These are phyloP conservation scores for Hippoglossus hippoglossus DNA, from an alignment of 2,797 vertebrate genomes.

Conservation along the genomic window DNA sequence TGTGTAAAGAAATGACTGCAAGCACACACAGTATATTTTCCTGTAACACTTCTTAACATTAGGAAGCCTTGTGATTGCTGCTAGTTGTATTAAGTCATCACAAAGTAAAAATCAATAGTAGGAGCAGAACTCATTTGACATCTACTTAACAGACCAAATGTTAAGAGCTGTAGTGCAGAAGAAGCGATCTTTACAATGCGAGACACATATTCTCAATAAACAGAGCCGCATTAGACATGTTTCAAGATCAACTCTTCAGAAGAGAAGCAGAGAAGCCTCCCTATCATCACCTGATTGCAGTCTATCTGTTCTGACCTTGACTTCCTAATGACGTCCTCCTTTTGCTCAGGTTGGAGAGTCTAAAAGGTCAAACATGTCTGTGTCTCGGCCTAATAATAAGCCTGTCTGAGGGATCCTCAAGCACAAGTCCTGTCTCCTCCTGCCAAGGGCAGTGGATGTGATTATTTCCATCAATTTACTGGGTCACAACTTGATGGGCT, in stretches of 20 bases:
- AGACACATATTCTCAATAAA: conserved; percentile 17
- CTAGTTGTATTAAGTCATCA: conserved; percentile 15
- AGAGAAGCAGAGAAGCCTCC: conserved; percentile 12
- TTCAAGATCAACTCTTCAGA: conserved; percentile 24
- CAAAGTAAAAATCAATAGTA: conserved; percentile 17
- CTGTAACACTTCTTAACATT: not conserved
- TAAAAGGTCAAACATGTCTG: conserved; percentile 55
- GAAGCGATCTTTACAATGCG: conserved; percentile 14
- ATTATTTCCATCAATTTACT: conserved; percentile 28
- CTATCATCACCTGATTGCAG: conserved; percentile 58
- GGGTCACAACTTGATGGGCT: not conserved
- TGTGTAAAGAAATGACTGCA: not conserved
- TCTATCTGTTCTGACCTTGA: conserved; percentile 53
- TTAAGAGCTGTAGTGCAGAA: not conserved
- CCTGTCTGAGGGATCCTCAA: conserved; percentile 43
- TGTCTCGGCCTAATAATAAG: conserved; percentile 37
- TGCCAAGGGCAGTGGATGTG: conserved; percentile 15
- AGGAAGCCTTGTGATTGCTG: not conserved
- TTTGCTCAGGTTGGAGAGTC: conserved; percentile 29
- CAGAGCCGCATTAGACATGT: not conserved
- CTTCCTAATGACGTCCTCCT: conserved; percentile 43
- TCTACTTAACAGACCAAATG: conserved; percentile 4
- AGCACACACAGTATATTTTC: no score
- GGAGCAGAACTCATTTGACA: conserved; percentile 19
- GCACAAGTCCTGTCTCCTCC: conserved; percentile 18